Conservation (phyloP, 92 coral and sea anemone genomes). For the Palythoa grandiflora region DNA sequence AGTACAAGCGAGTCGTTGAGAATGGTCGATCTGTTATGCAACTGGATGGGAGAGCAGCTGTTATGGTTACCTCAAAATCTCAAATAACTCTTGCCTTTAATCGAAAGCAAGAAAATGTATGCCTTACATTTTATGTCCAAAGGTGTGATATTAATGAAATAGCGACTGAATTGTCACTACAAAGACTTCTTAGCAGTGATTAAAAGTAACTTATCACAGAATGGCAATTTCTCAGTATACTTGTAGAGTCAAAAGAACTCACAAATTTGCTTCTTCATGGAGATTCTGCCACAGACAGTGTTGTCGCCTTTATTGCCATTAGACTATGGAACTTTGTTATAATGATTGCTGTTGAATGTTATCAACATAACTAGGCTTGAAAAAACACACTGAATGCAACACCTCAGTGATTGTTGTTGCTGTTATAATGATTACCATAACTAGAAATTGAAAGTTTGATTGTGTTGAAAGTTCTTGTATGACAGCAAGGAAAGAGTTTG, state of each 20-base stretch:
- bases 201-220: not conserved
- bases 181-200: not conserved
- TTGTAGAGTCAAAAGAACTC: constrained; percentile 1
- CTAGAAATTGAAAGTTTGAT: not conserved
- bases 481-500: not conserved
- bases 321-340: not conserved
- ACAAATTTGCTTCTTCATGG: not conserved
- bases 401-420: not conserved
- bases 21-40: not conserved
- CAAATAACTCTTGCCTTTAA: not conserved
- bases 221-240: not conserved
- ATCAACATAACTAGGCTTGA: constrained; percentile 1
- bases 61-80: not conserved
- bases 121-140: constrained; percentile 7
- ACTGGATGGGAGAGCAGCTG: constrained; percentile 2
- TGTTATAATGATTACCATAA: not conserved
- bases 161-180: not conserved
- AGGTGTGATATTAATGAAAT: not conserved
- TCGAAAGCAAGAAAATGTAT: constrained; percentile 7
- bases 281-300: constrained; percentile 3
- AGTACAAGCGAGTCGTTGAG: constrained; percentile 18
- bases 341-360: constrained; percentile 3
- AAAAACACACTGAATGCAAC: not conserved
- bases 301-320: not conserved
- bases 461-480: not conserved